phyloP scores from a whole-genome alignment of 2,888 invertebrate species.

The Stenchaetothrips biformis region DNA sequence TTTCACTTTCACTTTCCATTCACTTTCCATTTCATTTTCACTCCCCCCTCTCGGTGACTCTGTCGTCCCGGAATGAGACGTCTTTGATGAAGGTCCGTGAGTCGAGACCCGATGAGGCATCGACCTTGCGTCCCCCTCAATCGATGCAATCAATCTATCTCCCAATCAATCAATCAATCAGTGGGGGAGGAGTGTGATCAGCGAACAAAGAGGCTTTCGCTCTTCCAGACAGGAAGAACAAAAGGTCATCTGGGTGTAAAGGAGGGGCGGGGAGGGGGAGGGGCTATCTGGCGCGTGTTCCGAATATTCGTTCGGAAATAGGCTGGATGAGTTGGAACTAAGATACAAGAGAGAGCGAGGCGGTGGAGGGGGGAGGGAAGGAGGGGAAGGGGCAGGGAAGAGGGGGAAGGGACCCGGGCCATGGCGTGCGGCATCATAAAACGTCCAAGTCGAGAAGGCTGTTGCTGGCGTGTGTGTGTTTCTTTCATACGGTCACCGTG shows the following conservation, averaged over 20 bases:
- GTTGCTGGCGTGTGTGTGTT: constrained; percentile 11
- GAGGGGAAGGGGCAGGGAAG: no score
- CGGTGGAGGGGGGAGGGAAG: not conserved
- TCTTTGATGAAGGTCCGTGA: no score
- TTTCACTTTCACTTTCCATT: no score
- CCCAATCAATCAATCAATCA: constrained; percentile 15
- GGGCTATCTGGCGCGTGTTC: not conserved
- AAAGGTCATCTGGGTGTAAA: constrained; percentile 7
- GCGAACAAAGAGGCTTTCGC: not conserved
- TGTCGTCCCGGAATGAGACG: no score
- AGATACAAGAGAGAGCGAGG: not conserved
- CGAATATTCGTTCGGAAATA: not conserved
- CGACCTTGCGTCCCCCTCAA: no score
- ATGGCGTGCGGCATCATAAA: not conserved
- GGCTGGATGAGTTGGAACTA: constrained; percentile 5
- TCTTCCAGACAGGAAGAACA: not conserved
- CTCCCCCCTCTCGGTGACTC: no score
- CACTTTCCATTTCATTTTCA: no score
- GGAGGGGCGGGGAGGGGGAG: not conserved
- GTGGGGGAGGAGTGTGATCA: not conserved
- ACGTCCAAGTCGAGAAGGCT: not conserved
- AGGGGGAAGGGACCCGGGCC: not conserved
- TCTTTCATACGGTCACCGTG: constrained; percentile 22
- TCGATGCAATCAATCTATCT: constrained; percentile 17
- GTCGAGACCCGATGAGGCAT: no score